A percentile compares a stretch with the other conserved stretches of the same genome.
Evolutionary conservation across 2,113 vertebrate species (phyloP).

Genomic region (Jacana jacana): DNA sequence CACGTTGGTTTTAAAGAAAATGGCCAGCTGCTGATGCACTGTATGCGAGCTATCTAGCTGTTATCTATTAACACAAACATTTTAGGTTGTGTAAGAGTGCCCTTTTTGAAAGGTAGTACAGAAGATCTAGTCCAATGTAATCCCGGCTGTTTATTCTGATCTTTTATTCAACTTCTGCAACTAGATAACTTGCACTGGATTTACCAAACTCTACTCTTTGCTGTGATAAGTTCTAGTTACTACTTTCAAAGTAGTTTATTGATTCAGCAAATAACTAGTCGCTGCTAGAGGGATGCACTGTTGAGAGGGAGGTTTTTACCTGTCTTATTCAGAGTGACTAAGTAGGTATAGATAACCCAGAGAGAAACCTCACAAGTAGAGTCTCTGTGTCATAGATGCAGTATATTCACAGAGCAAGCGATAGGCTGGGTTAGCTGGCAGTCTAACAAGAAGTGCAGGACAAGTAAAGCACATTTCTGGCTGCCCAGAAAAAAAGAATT

Average conservation of each 20-base stretch:
- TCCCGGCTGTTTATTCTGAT: conserved; percentile 5
- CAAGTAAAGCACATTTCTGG: neutral
- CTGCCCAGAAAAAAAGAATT: neutral
- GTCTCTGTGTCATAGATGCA: neutral
- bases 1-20: neutral
- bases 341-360: neutral
- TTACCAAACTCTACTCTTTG: conserved; percentile 30
- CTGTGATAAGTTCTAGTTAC: neutral
- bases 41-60: neutral
- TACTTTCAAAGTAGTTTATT: conserved; percentile 20
- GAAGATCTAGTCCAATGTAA: neutral
- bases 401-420: neutral
- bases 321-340: neutral
- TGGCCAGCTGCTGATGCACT: neutral
- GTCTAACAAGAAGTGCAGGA: neutral
- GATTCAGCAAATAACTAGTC: neutral
- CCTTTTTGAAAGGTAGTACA: neutral
- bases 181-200: neutral
- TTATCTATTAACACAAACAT: conserved; percentile 56
- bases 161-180: conserved; percentile 29
- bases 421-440: neutral
- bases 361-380: neutral
- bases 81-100: conserved; percentile 10
- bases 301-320: neutral
- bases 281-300: neutral